Evolutionary conservation across 92 coral and sea anemone genomes (phyloP).

Genomic region (Epizoanthus rinbou): DNA sequence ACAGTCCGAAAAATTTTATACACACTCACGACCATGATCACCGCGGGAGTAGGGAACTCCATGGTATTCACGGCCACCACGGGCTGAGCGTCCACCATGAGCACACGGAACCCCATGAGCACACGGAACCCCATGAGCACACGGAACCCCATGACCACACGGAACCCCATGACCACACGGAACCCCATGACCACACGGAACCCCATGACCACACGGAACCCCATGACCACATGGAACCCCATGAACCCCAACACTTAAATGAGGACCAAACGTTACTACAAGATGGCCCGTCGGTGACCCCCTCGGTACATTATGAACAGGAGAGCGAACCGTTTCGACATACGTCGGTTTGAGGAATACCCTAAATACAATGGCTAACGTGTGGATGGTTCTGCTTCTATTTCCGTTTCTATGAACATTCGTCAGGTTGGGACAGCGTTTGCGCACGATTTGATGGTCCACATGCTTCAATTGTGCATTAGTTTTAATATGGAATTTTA

Average conservation of each 20-base stretch:
- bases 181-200: slow-evolving; percentile 5
- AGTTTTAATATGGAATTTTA: background rate
- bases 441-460: no score
- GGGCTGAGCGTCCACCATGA: slow-evolving; percentile 4
- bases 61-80: slow-evolving; percentile 20
- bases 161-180: no score
- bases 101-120: background rate
- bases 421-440: background rate
- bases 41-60: slow-evolving; percentile 37
- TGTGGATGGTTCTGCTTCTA: background rate
- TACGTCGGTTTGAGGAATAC: slow-evolving; percentile 15
- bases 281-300: slow-evolving; percentile 6
- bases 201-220: background rate
- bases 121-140: no score
- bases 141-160: no score
- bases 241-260: background rate
- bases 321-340: background rate
- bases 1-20: slow-evolving; percentile 19
- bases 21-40: slow-evolving; percentile 11
- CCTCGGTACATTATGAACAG: background rate
- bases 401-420: background rate
- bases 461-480: background rate
- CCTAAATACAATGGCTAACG: background rate
- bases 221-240: no score
- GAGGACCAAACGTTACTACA: slow-evolving; percentile 4